Percentiles rank a stretch among this genome's conserved stretches.
phyloP scores from a whole-genome alignment of 1,140 invertebrate species.

The Palaemon carinicauda region DNA sequence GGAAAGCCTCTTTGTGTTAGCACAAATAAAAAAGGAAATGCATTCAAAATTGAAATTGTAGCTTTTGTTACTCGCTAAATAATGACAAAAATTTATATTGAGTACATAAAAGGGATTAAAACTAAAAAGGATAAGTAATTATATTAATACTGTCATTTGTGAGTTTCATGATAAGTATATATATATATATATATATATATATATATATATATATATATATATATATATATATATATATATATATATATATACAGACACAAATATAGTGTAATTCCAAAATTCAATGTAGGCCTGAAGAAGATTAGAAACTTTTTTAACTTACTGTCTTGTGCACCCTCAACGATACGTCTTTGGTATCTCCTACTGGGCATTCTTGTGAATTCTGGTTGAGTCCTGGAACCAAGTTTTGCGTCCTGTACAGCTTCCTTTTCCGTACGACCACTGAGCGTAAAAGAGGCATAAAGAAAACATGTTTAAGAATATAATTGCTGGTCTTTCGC shows the following conservation, averaged over 20 bases:
- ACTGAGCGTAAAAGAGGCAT: slow-evolving; percentile 62
- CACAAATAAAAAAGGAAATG: slow-evolving; percentile 24
- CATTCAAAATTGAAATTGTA: background rate
- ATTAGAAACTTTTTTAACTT: slow-evolving; percentile 59
- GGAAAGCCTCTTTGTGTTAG: slow-evolving; percentile 38
- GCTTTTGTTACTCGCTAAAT: background rate
- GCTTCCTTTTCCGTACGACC: slow-evolving; percentile 76
- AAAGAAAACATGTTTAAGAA: too few relatives aligned
- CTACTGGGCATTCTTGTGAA: slow-evolving; percentile 90
- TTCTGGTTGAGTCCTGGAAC: slow-evolving; percentile 76
- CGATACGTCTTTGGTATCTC: slow-evolving; percentile 78
- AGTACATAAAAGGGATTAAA: background rate
- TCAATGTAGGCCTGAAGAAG: too few relatives aligned
- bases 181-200: background rate
- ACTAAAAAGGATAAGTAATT: background rate
- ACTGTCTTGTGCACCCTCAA: slow-evolving; percentile 72
- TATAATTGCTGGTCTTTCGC: too few relatives aligned
- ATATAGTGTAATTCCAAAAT: too few relatives aligned
- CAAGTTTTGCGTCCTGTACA: slow-evolving; percentile 70
- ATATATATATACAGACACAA: background rate
- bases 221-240: too few relatives aligned
- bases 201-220: background rate
- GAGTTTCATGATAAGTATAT: background rate
- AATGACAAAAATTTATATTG: background rate
- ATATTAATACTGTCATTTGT: background rate